These are phyloP conservation scores for Stegodyphus dumicola DNA, from an alignment of 1,140 invertebrate genomes.

Conservation along the genomic window DNA sequence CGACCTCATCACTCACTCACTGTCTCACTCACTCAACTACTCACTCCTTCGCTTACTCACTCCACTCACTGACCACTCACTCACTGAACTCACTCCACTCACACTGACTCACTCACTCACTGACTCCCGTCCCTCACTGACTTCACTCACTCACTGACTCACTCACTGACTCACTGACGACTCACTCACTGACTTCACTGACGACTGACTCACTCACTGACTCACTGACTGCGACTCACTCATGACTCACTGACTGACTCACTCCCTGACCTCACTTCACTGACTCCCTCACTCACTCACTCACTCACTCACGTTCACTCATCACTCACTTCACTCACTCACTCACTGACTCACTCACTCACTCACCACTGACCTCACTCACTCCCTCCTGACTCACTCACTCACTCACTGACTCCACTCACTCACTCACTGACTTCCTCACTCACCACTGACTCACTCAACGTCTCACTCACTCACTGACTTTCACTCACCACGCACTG, in stretches of 20 bases:
- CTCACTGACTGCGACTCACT: background rate
- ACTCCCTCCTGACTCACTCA: too few species aligned
- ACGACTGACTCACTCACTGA: constrained; percentile 7
- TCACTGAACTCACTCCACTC: constrained; percentile 23
- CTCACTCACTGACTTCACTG: background rate
- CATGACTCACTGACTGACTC: background rate
- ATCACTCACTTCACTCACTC: constrained; percentile 28
- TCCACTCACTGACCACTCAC: background rate
- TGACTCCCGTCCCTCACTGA: background rate
- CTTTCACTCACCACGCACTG: background rate
- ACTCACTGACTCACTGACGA: constrained; percentile 24
- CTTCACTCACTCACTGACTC: constrained; percentile 9
- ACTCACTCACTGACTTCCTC: constrained; percentile 21
- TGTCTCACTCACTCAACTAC: background rate
- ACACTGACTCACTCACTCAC: too few species aligned
- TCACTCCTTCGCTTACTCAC: too few species aligned
- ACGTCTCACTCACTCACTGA: too few species aligned
- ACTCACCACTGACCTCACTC: constrained; percentile 15
- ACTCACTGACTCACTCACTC: constrained; percentile 39
- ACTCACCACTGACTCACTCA: background rate
- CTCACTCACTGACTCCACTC: constrained; percentile 3
- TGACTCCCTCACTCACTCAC: constrained; percentile 1
- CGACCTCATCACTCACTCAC: too few species aligned
- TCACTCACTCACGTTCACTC: constrained; percentile 7
- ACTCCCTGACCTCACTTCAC: background rate